Base-by-base conservation (phyloP, 2,113 vertebrate species). In the Mustela nigripes region DNA sequence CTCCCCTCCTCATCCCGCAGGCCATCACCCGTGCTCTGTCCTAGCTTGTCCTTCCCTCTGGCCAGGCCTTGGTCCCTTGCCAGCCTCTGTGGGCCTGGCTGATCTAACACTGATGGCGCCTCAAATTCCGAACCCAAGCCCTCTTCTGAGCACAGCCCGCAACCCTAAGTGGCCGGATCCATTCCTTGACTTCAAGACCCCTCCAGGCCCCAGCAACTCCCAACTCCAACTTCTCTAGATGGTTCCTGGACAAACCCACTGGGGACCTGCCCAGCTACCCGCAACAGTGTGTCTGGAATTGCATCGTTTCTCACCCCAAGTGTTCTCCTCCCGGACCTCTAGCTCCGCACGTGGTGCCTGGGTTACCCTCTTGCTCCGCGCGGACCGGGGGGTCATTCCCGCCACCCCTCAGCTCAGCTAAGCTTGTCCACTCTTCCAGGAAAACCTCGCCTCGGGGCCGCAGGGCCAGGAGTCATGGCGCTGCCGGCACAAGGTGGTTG, bases 281-380 rank as follows among this genome's bases (percentile, higher is more conserved):
- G 67, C 31, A 36, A 7, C 42, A 0, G 3, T 7, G 2, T 0
- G 7, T 58, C 26, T 10, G 2, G 15, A 21, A 26, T 1, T 0
- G 1, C 5, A 65, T 12, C 1, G 0, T 9, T 65, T 11, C 22
- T 16, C 21, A 0, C 26, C 50, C 53, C 24, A 11, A 3, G 1
- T 5, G 48, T 28, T 4, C 11, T 19, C 16, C 12, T 15, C 28
- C 16, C 0, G 4, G 10, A 11, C 26, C 33, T 15, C 26, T 2
- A 2, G 19, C n/a, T 18, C 18, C 0, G 1, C 22, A 4, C 0
- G 0, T 1, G 12, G 7, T 2, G 11, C n/a, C 11, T 12, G 22
- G 14, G 1, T 8, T 1, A 2, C 42, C 26, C 1, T 42, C 42
- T 5, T 26, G 42, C 63, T 42, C 11, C 0, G 6, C 7, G 3